Evolutionary conservation across 2,888 invertebrate species (phyloP).

Genomic region (Druceiella hillmani): DNA sequence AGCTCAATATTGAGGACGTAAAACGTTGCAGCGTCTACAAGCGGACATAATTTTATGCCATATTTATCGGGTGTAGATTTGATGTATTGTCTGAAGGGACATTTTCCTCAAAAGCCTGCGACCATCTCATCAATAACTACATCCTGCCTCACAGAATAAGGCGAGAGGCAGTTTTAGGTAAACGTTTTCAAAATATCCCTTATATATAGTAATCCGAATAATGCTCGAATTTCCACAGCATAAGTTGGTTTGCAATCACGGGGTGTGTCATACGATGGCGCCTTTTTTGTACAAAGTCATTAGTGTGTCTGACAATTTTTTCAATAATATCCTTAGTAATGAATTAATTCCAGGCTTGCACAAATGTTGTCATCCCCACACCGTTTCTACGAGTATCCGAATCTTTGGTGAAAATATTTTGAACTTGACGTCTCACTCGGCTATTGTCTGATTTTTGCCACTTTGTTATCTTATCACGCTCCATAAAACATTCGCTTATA

Average conservation of each 20-base stretch:
- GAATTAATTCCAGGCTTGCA: neutral
- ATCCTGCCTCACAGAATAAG: too few species aligned
- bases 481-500: neutral
- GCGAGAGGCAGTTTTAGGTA: too few species aligned
- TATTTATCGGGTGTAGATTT: conserved; percentile 16
- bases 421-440: neutral
- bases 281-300: neutral
- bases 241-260: too few species aligned
- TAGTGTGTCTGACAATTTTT: neutral
- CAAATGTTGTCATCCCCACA: neutral
- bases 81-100: too few species aligned
- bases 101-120: too few species aligned
- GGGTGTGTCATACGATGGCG: neutral
- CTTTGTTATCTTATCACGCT: neutral
- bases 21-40: conserved; percentile 24
- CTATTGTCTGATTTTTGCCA: neutral
- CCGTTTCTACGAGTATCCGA: too few species aligned
- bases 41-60: conserved; percentile 20
- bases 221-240: too few species aligned
- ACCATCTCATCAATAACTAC: too few species aligned
- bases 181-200: too few species aligned
- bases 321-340: neutral
- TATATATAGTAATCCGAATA: too few species aligned
- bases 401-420: neutral
- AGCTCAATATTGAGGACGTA: conserved; percentile 26